A percentile compares a stretch with the other conserved stretches of the same genome.
phyloP scores from a whole-genome alignment of 2,888 invertebrate genomes.

The Carterocephalus palaemon region DNA sequence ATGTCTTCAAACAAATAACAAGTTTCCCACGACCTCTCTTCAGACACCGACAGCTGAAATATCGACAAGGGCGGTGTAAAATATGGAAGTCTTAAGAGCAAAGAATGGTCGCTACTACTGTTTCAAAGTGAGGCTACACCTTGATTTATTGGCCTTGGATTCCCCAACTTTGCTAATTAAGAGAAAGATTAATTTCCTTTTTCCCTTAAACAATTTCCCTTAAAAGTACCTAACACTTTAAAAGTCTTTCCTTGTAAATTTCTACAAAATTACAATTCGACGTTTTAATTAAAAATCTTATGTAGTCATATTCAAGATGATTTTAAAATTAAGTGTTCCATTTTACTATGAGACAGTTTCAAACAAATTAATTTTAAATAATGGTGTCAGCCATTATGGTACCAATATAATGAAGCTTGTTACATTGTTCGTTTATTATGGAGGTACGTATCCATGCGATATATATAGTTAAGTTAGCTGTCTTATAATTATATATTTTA shows the following conservation, averaged over 20 bases:
- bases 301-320: not conserved
- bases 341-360: no score
- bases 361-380: no score
- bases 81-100: slow-evolving; percentile 54
- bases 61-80: slow-evolving; percentile 50
- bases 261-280: slow-evolving; percentile 13
- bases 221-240: slow-evolving; percentile 52
- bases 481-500: no score
- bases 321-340: not conserved
- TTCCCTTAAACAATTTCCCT: slow-evolving; percentile 70
- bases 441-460: no score
- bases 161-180: slow-evolving; percentile 74
- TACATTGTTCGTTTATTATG: no score
- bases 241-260: slow-evolving; percentile 17
- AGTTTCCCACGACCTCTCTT: slow-evolving; percentile 12
- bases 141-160: slow-evolving; percentile 74
- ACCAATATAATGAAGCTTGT: no score
- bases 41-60: slow-evolving; percentile 41
- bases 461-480: no score
- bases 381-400: no score
- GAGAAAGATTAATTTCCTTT: slow-evolving; percentile 75
- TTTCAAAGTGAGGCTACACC: slow-evolving; percentile 60
- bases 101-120: slow-evolving; percentile 48
- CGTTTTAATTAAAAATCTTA: slow-evolving; percentile 8
- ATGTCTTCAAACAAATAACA: not conserved